Base-by-base conservation (phyloP, 2,888 invertebrate species). In the Myopa tessellatipennis region DNA sequence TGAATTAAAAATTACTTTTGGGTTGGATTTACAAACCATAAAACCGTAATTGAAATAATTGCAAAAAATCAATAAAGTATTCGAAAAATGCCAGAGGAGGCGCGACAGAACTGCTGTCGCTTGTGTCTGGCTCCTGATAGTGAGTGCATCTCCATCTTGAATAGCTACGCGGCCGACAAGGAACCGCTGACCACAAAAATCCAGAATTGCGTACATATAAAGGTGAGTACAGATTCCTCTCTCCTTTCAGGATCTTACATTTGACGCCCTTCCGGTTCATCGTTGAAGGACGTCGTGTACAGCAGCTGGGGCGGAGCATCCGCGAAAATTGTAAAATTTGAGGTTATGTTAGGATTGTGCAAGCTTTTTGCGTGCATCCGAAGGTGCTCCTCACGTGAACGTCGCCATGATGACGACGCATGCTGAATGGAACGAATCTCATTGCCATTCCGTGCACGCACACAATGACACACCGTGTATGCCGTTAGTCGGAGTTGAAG, bases 141-240 rank as follows among this genome's bases (percentile, higher is more conserved):
- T 79, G 90, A 90, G 83, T 90, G 90, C 86, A 89, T 90, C 84
- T 88, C 89, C 77, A 89, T 90, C 83, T 87, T 89, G 81, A 89
- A 89, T 80, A 89, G 88, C 83, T 88, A 87, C 83, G 89, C 89
- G 74, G 89, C 90, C 83, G 90, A 90, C 84, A 89, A 89, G 84
- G 90, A 89, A 82, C 88, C 90, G 79, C 83, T 90, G 83, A 85
- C 86, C 78, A 85, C 85, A 78, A 90, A 90, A 87, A 90, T 90
- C 81, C 83, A 85, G 77, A 86, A 88, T 80, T 90, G 90, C 85
- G 88, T 90, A 82, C 86, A 86, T 84, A 88, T 90, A 82, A 89
- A 89, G 89, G 90, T 90, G 83, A 73, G 83, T 79, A 75, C 63
- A 69, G 2, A 58, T 36, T 3, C 7, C 7, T 26, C 16, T 50